Base-by-base conservation (phyloP, 2,888 invertebrate species). In the Osmoderma eremita region DNA sequence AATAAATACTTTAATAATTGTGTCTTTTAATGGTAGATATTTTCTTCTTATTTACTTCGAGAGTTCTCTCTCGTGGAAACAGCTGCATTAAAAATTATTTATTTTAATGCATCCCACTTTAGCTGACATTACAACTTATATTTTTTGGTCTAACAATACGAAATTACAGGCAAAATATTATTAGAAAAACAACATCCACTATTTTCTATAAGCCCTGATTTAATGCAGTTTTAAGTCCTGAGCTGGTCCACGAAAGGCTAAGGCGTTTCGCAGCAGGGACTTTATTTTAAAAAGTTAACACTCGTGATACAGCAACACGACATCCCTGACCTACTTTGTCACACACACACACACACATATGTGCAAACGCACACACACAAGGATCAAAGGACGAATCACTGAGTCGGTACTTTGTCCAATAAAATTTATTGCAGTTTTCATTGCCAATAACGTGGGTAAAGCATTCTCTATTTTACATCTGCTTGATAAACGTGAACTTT, bases 341-440 rank as follows among this genome's bases (percentile, higher is more conserved):
- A 53, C 39, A 58, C 42, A 22, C 17, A 58, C 20, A 41, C 2
- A 10, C 30, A 30, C 30, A 30, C 30, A 4, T n/a, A n/a, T n/a
- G n/a, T n/a, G n/a, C 30, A 30, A 17, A 13, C 41, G 22, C 22
- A 4, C 18, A 17, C 12, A 48, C 18, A 20, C 20, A 8, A 20
- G 10, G 18, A 12, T 17, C 12, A 20, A 18, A 48, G 20, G 22
- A 15, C 17, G n/a, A 45, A 48, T 61, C 30, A 36, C 17, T 15
- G 36, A 45, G 45, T 45, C 30, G 45, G 45, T 61, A 36, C 17
- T 36, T n/a, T 61, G 45, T 61, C 45, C 45, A 45, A 30, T 20
- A 61, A 61, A 61, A 61, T 61, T 30, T 24, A 61, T 61, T 48
- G 58, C 58, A 45, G 12, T 61, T 61, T 61, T 61, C 45, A 61